A percentile compares a stretch with the other conserved stretches of the same genome.
Evolutionary conservation across 2,797 vertebrate species (phyloP).

Genomic region (Threskiornis aethiopicus): DNA sequence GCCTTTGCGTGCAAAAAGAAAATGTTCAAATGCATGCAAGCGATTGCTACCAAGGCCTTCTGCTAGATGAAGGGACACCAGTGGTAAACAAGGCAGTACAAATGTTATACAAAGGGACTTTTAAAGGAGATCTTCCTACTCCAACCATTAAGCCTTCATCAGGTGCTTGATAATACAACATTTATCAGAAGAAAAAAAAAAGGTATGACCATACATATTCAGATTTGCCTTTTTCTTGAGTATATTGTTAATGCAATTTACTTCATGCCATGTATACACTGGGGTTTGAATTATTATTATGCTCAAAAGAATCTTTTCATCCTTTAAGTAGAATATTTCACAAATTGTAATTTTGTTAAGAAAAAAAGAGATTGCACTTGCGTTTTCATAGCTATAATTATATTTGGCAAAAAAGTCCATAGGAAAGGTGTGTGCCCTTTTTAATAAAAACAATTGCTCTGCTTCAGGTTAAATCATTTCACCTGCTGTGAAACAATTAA

Average conservation of each 20-base stretch:
- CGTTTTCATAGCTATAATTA: not conserved
- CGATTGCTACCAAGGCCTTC: conserved; percentile 17
- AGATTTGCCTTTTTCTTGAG: conserved; percentile 3
- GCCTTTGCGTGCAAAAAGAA: not conserved
- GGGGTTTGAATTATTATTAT: not conserved
- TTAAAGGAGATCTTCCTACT: not conserved
- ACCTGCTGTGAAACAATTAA: conserved; percentile 66
- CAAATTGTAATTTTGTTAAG: not conserved
- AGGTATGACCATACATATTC: not conserved
- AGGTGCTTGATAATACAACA: conserved; percentile 1
- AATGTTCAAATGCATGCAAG: conserved; percentile 2
- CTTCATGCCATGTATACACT: not conserved
- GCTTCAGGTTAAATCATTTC: conserved; percentile 63
- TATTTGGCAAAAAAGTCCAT: not conserved
- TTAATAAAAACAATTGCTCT: conserved; percentile 52
- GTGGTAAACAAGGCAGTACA: not conserved
- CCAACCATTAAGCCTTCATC: not conserved
- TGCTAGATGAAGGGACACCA: not conserved
- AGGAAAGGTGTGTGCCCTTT: conserved; percentile 16
- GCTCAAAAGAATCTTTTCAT: not conserved
- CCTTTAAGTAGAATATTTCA: not conserved
- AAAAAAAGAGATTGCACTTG: not conserved
- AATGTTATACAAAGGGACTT: not conserved
- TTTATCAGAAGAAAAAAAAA: not conserved
- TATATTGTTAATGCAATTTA: conserved; percentile 21